A percentile compares a stretch with the other conserved stretches of the same genome.
Evolutionary conservation across 2,888 invertebrate species (phyloP).

Genomic region (Ferdinandea cuprea): DNA sequence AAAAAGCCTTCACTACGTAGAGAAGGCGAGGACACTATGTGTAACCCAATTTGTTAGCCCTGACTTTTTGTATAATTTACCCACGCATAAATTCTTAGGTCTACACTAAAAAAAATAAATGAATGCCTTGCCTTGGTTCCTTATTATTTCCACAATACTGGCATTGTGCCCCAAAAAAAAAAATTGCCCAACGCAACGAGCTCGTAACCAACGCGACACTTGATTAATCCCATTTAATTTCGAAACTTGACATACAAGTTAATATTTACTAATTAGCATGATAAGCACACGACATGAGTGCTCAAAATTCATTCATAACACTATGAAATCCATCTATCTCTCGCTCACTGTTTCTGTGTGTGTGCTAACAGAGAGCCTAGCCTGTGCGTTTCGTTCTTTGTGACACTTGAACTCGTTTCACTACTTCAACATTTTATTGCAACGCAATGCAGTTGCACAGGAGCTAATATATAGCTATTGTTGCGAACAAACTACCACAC

Average conservation of each 20-base stretch:
- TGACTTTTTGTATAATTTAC: too few species aligned
- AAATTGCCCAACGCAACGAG: not conserved
- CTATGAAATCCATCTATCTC: too few species aligned
- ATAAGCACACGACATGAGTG: conserved; percentile 43
- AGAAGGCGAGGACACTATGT: too few species aligned
- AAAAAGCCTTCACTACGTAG: too few species aligned
- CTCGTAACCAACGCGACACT: conserved; percentile 7
- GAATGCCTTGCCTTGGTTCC: too few species aligned
- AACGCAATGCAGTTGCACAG: conserved; percentile 26
- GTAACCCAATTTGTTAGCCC: too few species aligned
- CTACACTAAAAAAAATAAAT: too few species aligned
- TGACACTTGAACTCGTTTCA: conserved; percentile 26
- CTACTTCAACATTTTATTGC: conserved; percentile 27
- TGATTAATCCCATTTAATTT: conserved; percentile 45
- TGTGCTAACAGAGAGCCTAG: conserved; percentile 1
- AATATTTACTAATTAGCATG: conserved; percentile 53
- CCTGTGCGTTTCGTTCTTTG: not conserved
- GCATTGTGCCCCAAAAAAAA: conserved; percentile 2
- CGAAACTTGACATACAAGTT: conserved; percentile 24
- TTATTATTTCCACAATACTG: too few species aligned
- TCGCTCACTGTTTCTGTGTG: too few species aligned
- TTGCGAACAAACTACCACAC: not conserved
- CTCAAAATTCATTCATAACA: conserved; percentile 53
- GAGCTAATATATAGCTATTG: not conserved
- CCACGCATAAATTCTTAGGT: too few species aligned